These are phyloP conservation scores for Metopia argyrocephala DNA, from an alignment of 2,888 invertebrate species.

Conservation along the genomic window DNA sequence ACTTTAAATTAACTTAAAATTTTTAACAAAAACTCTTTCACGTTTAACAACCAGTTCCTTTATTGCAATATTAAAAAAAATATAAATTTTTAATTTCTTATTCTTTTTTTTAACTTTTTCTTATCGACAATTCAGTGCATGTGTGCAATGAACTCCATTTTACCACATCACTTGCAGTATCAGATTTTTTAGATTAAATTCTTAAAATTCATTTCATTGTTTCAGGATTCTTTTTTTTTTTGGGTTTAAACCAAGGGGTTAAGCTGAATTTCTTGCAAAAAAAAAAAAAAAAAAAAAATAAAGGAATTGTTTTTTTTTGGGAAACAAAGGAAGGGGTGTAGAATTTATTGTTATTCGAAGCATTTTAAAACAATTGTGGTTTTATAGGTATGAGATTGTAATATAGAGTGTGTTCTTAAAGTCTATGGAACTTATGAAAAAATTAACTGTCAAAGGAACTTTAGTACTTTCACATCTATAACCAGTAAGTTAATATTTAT, in stretches of 20 bases:
- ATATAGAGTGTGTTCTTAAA: background rate
- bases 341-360: conserved; percentile 40
- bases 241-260: background rate
- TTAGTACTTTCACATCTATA: too few relatives aligned
- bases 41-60: too few relatives aligned
- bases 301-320: too few relatives aligned
- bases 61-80: too few relatives aligned
- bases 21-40: too few relatives aligned
- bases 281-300: background rate
- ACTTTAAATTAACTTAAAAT: too few relatives aligned
- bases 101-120: background rate
- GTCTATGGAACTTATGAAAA: too few relatives aligned
- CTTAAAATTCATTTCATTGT: conserved; percentile 32
- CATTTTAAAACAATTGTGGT: conserved; percentile 43
- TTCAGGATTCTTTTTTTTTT: background rate
- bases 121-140: conserved; percentile 1
- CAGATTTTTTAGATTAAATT: conserved; percentile 47
- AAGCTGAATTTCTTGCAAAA: conserved; percentile 25
- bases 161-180: background rate
- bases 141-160: conserved; percentile 19
- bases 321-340: too few relatives aligned
- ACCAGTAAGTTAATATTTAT: too few relatives aligned
- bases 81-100: background rate
- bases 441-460: too few relatives aligned
- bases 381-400: background rate